Percentiles rank a stretch among this genome's conserved stretches.
Evolutionary conservation across 1,140 invertebrate species (phyloP).

Genomic region (Drosophila tsacasi): DNA sequence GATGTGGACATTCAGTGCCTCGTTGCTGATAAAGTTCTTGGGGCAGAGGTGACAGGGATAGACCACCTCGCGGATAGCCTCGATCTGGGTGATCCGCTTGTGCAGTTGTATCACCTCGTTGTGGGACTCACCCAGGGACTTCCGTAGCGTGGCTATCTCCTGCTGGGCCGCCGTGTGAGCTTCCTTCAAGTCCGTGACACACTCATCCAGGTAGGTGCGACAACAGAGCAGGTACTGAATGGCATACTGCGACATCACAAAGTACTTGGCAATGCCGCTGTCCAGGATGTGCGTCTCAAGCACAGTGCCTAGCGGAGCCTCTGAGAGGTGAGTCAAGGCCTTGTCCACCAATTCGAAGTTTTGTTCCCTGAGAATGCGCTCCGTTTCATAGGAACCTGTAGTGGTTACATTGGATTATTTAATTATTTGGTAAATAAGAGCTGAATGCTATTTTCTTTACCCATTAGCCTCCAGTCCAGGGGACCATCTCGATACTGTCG

Average conservation of each 20-base stretch:
- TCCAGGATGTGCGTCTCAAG: constrained; percentile 77
- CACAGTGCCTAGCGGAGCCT: constrained; percentile 72
- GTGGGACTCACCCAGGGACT: constrained; percentile 61
- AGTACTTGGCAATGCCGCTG: constrained; percentile 81
- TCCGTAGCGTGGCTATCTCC: constrained; percentile 64
- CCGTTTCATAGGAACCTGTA: constrained; percentile 75
- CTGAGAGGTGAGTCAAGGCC: constrained; percentile 68
- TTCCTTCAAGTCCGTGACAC: constrained; percentile 63
- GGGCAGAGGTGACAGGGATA: constrained; percentile 81
- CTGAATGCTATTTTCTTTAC: constrained; percentile 41
- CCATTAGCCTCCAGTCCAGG: constrained; percentile 79
- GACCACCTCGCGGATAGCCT: constrained; percentile 75
- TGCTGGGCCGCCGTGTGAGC: constrained; percentile 56
- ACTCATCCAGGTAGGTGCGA: constrained; percentile 78
- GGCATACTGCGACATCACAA: constrained; percentile 77
- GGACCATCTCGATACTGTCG: constrained; percentile 72
- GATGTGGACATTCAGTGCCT: constrained; percentile 77
- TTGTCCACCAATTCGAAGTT: constrained; percentile 76
- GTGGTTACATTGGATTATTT: neutral
- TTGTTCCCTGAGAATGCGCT: constrained; percentile 73
- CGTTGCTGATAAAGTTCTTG: constrained; percentile 83
- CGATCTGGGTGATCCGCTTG: constrained; percentile 76
- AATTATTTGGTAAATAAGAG: neutral
- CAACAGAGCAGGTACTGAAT: constrained; percentile 82
- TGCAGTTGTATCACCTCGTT: constrained; percentile 77